Evolutionary conservation across 2,797 vertebrate genomes (phyloP), one percentile per base, ranked within the genome.

Genomic region (Syndactyla subalaris): DNA sequence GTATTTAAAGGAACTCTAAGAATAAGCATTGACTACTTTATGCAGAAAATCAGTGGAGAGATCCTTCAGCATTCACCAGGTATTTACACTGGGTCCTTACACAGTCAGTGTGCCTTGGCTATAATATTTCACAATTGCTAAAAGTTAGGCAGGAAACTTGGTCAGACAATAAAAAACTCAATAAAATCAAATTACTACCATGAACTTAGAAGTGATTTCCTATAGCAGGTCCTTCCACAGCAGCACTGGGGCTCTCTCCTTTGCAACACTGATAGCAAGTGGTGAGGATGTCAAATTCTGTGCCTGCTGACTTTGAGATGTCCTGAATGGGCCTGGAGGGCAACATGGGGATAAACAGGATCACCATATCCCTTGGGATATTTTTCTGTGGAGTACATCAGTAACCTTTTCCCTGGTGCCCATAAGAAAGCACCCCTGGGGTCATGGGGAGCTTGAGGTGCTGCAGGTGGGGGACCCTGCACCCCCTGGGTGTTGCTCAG

Each of bases 1-100:
- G 84, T 95, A 93, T 96, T 96, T 96, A 91, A 97, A 97, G 95
- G 92, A 96, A 87, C 73, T 71, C 1, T 34, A 80, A 78, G 92
- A 95, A 79, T 97, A 95, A 92, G 86, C 45, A 82, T 96, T 92
- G 96, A 92, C 58, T 97, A 84, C 85, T 95, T 92, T 93, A 38
- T 94, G 83, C 67, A 92, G 85, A 95, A 96, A 95, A 87, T 87
- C 81, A 30, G 88, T 80, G 92, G 95, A 95, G 77, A 96, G 82
- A 73, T 43, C 75, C 88, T 93, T 94, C 23, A 81, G 92, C 83
- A 82, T 75, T 86, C 73, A 61, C 27, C 10, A 14, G 32, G 36
- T 68, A 12, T 72, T 89, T 96, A 94, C 88, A 89, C 59, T 8
- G 27, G 76, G 90, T 93, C 86, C 70, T 94, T 86, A 92, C 52